Evolutionary conservation across 2,113 vertebrate species (phyloP).

Genomic region (Fregetta grallaria): DNA sequence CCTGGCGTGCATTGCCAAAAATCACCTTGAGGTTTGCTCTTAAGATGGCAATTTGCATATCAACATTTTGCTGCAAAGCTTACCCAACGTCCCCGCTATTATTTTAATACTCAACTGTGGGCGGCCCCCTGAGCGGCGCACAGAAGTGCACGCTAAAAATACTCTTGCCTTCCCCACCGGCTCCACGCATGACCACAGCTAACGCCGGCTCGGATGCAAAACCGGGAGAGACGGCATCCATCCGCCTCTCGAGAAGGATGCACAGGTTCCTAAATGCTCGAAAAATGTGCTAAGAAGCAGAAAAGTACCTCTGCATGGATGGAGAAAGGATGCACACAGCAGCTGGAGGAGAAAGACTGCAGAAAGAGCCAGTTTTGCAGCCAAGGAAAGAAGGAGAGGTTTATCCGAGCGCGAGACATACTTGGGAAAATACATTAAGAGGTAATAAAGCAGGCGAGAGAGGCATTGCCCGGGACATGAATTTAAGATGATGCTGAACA

Average conservation of each 20-base stretch:
- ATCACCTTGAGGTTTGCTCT: conserved; percentile 32
- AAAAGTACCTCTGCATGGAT: not conserved
- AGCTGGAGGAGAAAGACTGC: not conserved
- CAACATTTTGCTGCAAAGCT: conserved; percentile 26
- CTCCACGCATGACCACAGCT: not conserved
- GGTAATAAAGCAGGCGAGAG: not conserved
- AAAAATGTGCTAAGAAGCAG: not conserved
- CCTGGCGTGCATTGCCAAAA: not conserved
- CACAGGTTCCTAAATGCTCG: not conserved
- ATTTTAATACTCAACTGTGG: conserved; percentile 38
- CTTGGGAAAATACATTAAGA: not conserved
- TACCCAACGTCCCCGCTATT: not conserved
- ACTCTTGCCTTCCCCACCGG: not conserved
- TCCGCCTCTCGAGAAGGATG: not conserved
- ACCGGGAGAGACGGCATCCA: not conserved
- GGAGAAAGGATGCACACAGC: not conserved
- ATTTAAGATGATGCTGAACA: conserved; percentile 9
- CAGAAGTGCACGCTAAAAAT: conserved; percentile 38
- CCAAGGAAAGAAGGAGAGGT: not conserved
- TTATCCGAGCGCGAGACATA: accelerated
- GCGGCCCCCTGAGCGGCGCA: not conserved
- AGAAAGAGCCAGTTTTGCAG: not conserved
- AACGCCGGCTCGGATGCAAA: not conserved
- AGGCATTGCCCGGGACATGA: not conserved
- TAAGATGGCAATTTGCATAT: conserved; percentile 47